A percentile compares a stretch with the other conserved stretches of the same genome.
Evolutionary conservation across 2,113 vertebrate genomes (phyloP).

Genomic region (Etia nguti): DNA sequence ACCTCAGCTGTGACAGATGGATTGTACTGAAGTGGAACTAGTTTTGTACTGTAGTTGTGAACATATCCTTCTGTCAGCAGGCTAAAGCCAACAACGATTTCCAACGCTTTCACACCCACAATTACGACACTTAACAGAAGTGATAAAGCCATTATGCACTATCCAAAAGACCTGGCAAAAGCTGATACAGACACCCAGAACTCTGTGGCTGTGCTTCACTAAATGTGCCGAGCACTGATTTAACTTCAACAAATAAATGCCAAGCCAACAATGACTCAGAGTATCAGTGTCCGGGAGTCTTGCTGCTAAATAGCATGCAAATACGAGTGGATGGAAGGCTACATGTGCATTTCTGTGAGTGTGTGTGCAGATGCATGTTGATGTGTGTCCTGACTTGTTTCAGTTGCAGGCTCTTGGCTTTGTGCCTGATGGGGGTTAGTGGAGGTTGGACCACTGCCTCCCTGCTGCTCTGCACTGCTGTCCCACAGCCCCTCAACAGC

Average conservation of each 20-base stretch:
- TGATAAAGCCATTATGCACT: slow-evolving; percentile 26
- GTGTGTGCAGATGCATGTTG: neutral
- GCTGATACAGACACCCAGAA: slow-evolving; percentile 3
- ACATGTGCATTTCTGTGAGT: neutral
- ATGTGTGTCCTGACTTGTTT: neutral
- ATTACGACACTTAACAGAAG: slow-evolving; percentile 54
- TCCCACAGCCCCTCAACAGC: slow-evolving; percentile 28
- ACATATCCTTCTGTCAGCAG: slow-evolving; percentile 49
- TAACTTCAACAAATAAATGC: slow-evolving; percentile 30
- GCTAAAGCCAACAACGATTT: slow-evolving; percentile 43
- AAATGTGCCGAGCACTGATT: slow-evolving; percentile 20
- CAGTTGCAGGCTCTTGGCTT: slow-evolving; percentile 18
- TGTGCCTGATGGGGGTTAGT: slow-evolving; percentile 46
- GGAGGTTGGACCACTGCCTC: slow-evolving; percentile 33
- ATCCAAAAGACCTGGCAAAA: slow-evolving; percentile 32
- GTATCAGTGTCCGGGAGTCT: slow-evolving; percentile 21
- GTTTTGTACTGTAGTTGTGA: slow-evolving; percentile 36
- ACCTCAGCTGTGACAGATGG: slow-evolving; percentile 47
- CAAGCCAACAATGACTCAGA: slow-evolving; percentile 29
- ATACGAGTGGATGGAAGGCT: neutral
- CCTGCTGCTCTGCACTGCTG: slow-evolving; percentile 11
- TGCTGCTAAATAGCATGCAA: slow-evolving; percentile 8
- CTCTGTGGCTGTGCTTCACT: neutral
- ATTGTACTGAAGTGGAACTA: slow-evolving; percentile 42
- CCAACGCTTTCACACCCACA: slow-evolving; percentile 54